Evolutionary conservation across 2,797 vertebrate species (phyloP).

Genomic region (Ambastaia sidthimunki): DNA sequence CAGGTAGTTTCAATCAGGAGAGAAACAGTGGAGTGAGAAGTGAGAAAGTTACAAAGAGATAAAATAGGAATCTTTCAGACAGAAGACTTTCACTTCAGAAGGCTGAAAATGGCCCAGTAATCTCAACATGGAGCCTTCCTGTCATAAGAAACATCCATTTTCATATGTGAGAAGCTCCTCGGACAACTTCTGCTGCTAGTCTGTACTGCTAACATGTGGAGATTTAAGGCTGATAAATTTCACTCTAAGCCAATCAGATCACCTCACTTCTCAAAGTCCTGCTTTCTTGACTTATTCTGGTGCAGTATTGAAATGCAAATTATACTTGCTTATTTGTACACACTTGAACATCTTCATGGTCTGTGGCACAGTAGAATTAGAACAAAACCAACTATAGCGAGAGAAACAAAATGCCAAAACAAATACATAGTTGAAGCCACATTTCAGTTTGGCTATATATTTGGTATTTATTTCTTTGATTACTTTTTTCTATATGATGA

Average conservation of each 20-base stretch:
- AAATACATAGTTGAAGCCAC: neutral
- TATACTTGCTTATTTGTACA: constrained; percentile 50
- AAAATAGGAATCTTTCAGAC: neutral
- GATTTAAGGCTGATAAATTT: constrained; percentile 35
- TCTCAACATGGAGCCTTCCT: constrained; percentile 2
- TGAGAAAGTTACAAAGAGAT: constrained; percentile 17
- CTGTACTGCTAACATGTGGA: constrained; percentile 13
- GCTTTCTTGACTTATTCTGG: constrained; percentile 43
- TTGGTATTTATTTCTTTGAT: no score
- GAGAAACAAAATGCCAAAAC: neutral
- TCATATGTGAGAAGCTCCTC: constrained; percentile 36
- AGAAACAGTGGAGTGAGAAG: neutral
- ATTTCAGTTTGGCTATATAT: no score
- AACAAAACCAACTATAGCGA: no score
- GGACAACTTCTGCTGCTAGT: constrained; percentile 18
- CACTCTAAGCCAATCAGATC: constrained; percentile 21
- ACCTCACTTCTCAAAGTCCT: constrained; percentile 8
- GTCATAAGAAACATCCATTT: constrained; percentile 28
- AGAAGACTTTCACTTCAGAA: constrained; percentile 45
- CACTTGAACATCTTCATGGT: constrained; percentile 40
- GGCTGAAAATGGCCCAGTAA: constrained; percentile 26
- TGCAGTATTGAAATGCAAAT: constrained; percentile 55
- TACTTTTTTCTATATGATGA: no score
- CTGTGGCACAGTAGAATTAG: constrained; percentile 12
- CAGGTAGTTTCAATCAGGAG: neutral